phyloP scores from a whole-genome alignment of 2,113 vertebrate species.

The Aphyosemion australe region DNA sequence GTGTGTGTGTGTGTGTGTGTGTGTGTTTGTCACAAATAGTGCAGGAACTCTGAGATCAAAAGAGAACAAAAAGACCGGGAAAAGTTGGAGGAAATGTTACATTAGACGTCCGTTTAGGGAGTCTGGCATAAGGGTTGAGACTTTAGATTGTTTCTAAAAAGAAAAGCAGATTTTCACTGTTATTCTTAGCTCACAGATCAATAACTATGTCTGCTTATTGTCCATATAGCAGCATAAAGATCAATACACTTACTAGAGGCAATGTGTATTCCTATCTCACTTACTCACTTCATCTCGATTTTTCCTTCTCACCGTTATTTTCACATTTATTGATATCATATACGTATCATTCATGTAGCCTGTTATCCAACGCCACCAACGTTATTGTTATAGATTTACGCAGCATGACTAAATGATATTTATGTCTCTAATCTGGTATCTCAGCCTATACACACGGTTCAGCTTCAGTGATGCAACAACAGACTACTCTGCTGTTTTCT shows the following conservation, averaged over 20 bases:
- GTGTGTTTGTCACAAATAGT: neutral
- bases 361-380: conserved; percentile 43
- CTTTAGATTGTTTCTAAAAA: conserved; percentile 37
- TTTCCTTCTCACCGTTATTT: conserved; percentile 34
- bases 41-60: neutral
- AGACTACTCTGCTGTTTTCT: conserved; percentile 9
- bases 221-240: conserved; percentile 45
- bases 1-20: conserved; percentile 5
- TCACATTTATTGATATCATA: conserved; percentile 51
- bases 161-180: conserved; percentile 48
- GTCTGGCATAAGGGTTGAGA: conserved; percentile 21
- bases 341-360: conserved; percentile 33
- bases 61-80: conserved; percentile 6
- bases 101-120: conserved; percentile 5
- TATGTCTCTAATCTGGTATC: conserved; percentile 48
- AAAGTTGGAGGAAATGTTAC: conserved; percentile 19
- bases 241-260: conserved; percentile 61
- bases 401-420: conserved; percentile 47
- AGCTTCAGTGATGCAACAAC: neutral
- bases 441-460: neutral
- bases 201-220: conserved; percentile 57
- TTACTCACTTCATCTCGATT: conserved; percentile 20
- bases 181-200: conserved; percentile 47
- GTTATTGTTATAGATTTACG: conserved; percentile 45
- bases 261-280: conserved; percentile 43